A percentile compares a stretch with the other conserved stretches of the same genome.
Conservation (phyloP, 2,888 invertebrate species). For the Trimorus sp. region DNA sequence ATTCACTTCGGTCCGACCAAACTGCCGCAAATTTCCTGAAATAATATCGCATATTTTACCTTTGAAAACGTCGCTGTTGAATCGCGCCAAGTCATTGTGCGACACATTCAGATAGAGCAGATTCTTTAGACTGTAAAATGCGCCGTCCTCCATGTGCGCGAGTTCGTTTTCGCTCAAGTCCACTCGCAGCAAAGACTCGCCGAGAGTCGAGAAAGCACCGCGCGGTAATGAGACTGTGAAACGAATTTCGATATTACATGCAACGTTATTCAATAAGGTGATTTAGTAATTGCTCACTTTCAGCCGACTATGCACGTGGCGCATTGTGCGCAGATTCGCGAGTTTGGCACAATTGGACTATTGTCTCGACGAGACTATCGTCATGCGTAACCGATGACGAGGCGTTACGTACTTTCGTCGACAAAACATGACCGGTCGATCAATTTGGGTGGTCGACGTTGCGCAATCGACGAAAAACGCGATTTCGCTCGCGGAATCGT, state of each 20-base stretch:
- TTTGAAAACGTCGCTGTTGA: slow-evolving; percentile 93
- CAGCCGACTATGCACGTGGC: slow-evolving; percentile 22
- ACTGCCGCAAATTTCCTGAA: no score
- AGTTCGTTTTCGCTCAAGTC: slow-evolving; percentile 92
- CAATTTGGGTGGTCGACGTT: background rate
- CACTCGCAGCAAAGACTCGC: slow-evolving; percentile 86
- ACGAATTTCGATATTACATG: slow-evolving; percentile 55
- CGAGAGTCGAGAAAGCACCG: slow-evolving; percentile 83
- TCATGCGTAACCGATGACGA: slow-evolving; percentile 16
- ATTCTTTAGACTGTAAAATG: slow-evolving; percentile 87
- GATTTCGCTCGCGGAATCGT: no score
- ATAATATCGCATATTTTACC: slow-evolving; percentile 77
- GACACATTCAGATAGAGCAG: slow-evolving; percentile 88
- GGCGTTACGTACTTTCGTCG: slow-evolving; percentile 9
- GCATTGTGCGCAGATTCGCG: slow-evolving; percentile 13
- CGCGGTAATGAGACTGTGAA: slow-evolving; percentile 86
- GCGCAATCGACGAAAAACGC: no score
- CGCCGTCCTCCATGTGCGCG: slow-evolving; percentile 88
- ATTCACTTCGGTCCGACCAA: no score
- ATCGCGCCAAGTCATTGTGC: slow-evolving; percentile 89
- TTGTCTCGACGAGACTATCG: slow-evolving; percentile 11
- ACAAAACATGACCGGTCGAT: slow-evolving; percentile 1
- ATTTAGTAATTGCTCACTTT: slow-evolving; percentile 53
- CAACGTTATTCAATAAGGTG: slow-evolving; percentile 56
- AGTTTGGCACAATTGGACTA: slow-evolving; percentile 20